Conservation (phyloP, 2,113 vertebrate genomes). For the Xerus inauris region DNA sequence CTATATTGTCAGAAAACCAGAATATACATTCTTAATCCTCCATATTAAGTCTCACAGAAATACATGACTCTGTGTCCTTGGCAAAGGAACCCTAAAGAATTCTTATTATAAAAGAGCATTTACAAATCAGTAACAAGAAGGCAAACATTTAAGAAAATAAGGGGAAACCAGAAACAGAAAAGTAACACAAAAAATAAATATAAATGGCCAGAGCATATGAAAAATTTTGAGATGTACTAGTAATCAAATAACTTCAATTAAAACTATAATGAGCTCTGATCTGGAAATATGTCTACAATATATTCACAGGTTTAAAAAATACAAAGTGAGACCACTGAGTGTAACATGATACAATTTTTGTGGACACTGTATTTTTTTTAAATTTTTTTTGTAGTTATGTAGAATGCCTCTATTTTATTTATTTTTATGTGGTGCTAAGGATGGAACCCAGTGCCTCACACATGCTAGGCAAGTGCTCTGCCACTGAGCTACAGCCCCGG, state of each 20-base stretch:
- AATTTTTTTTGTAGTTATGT: no score
- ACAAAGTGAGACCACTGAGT: neutral
- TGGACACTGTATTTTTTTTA: neutral
- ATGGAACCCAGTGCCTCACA: no score
- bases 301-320: neutral
- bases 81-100: conserved; percentile 51
- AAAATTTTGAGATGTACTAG: neutral
- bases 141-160: neutral
- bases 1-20: neutral
- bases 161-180: neutral
- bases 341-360: neutral
- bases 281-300: neutral
- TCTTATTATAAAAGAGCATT: conserved; percentile 38
- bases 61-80: conserved; percentile 33
- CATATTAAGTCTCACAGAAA: conserved; percentile 17
- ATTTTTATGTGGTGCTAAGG: no score
- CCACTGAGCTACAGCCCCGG: no score
- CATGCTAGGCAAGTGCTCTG: no score
- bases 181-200: neutral
- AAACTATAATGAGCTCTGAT: neutral
- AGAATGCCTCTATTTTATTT: no score
- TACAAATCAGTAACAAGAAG: neutral
- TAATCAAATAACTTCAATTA: conserved; percentile 1
- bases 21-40: neutral
- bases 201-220: neutral